These are phyloP conservation scores for Cassiopea andromeda DNA, from an alignment of 30 jellyfish, hydroid and myxozoan species.

Conservation along the genomic window DNA sequence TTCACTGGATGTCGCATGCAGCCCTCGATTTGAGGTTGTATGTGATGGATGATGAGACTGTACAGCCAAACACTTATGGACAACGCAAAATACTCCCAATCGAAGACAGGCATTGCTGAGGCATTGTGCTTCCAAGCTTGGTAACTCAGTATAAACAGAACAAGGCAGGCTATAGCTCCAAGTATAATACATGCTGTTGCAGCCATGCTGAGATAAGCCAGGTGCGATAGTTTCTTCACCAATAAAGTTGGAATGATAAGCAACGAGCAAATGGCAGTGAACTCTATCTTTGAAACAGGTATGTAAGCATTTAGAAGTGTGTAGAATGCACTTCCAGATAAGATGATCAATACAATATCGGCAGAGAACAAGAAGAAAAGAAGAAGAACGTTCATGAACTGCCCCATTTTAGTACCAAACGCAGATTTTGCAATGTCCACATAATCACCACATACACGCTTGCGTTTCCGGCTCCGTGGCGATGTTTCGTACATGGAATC, in stretches of 20 bases:
- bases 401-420: slow-evolving; percentile 64
- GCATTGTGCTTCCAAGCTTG: slow-evolving; percentile 62
- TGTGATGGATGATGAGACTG: slow-evolving; percentile 50
- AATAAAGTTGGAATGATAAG: slow-evolving; percentile 79
- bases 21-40: slow-evolving; percentile 81
- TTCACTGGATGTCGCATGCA: slow-evolving; percentile 70
- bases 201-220: slow-evolving; percentile 72
- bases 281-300: slow-evolving; percentile 19
- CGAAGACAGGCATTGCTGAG: slow-evolving; percentile 45
- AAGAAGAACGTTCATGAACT: slow-evolving; percentile 42
- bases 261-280: slow-evolving; percentile 50
- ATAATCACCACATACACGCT: slow-evolving; percentile 61
- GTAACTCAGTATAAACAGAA: slow-evolving; percentile 33
- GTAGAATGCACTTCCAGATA: slow-evolving; percentile 51
- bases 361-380: slow-evolving; percentile 49
- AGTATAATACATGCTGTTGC: slow-evolving; percentile 50
- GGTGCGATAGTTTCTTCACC: slow-evolving; percentile 58
- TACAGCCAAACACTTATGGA: slow-evolving; percentile 66
- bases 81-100: slow-evolving; percentile 60
- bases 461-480: slow-evolving; percentile 64
- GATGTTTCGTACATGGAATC: slow-evolving; percentile 86
- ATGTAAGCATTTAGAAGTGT: slow-evolving; percentile 22
- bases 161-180: slow-evolving; percentile 58
- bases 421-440: slow-evolving; percentile 67
- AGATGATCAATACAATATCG: slow-evolving; percentile 35